These are phyloP conservation scores for Ips nitidus DNA, from an alignment of 1,140 invertebrate species.

Conservation along the genomic window DNA sequence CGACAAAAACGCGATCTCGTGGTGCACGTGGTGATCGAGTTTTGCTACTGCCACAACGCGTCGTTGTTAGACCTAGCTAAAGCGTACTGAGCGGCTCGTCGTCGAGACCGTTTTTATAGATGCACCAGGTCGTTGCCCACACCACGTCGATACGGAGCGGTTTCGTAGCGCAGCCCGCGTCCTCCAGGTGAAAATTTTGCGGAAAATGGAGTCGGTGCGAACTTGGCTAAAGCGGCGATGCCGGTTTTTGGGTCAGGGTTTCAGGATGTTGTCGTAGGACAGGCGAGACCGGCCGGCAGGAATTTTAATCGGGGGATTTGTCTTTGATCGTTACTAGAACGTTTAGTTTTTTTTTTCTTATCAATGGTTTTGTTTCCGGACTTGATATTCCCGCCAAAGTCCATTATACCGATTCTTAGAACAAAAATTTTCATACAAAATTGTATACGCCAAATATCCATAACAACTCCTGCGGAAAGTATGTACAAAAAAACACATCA, in stretches of 20 bases:
- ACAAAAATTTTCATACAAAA: no score
- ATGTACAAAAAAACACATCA: no score
- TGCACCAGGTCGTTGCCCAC: slow-evolving; percentile 31
- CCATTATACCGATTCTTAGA: no score
- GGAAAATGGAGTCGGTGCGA: slow-evolving; percentile 24
- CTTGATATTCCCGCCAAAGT: no score
- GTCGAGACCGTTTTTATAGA: slow-evolving; percentile 35
- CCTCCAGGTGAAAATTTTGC: slow-evolving; percentile 35
- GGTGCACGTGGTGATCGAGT: slow-evolving; percentile 41
- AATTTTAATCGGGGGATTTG: slow-evolving; percentile 16
- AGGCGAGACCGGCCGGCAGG: not conserved
- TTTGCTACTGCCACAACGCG: slow-evolving; percentile 51
- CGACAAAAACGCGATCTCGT: slow-evolving; percentile 15
- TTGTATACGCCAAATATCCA: no score
- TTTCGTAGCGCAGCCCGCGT: slow-evolving; percentile 26
- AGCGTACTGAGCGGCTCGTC: slow-evolving; percentile 34
- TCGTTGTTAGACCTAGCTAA: slow-evolving; percentile 51
- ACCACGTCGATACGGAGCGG: slow-evolving; percentile 21
- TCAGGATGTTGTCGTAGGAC: slow-evolving; percentile 26
- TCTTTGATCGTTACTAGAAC: not conserved
- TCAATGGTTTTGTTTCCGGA: no score
- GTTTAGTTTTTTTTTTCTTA: not conserved
- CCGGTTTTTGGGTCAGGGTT: slow-evolving; percentile 31
- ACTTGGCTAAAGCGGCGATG: slow-evolving; percentile 8
- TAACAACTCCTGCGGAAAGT: no score